phyloP scores from a whole-genome alignment of 2,888 invertebrate species.

The Xylophagus ater region DNA sequence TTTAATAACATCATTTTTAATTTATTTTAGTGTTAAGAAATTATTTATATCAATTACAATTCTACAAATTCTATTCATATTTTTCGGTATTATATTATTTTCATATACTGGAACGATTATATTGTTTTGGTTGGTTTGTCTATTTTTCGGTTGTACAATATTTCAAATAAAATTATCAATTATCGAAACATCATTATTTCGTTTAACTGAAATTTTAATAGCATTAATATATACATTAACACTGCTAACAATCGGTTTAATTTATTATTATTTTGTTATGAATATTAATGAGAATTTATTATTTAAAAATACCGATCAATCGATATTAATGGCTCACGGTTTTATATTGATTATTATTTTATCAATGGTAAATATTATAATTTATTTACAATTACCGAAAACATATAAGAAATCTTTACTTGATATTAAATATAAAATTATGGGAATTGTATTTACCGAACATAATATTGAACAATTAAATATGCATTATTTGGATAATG shows the following conservation, averaged over 20 bases:
- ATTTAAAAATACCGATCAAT: conserved; percentile 29
- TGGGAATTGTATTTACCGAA: conserved; percentile 33
- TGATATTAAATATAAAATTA: conserved; percentile 31
- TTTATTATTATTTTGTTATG: conserved; percentile 30
- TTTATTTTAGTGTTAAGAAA: conserved; percentile 28
- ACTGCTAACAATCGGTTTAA: conserved; percentile 25
- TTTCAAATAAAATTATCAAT: conserved; percentile 28
- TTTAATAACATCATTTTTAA: conserved; percentile 20
- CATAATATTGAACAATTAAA: conserved; percentile 35
- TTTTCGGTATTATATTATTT: conserved; percentile 29
- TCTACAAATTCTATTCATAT: conserved; percentile 22
- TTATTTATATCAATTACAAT: conserved; percentile 27
- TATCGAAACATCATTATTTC: conserved; percentile 29
- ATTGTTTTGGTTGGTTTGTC: conserved; percentile 29
- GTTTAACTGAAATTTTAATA: conserved; percentile 27
- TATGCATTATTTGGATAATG: conserved; percentile 31
- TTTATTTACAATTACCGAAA: conserved; percentile 31
- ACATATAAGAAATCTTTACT: conserved; percentile 28
- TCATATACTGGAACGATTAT: conserved; percentile 19
- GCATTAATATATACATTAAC: conserved; percentile 26
- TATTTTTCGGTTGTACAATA: conserved; percentile 28
- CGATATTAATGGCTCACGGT: conserved; percentile 31
- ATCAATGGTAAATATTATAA: conserved; percentile 28
- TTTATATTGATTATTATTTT: conserved; percentile 31
- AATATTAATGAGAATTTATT: conserved; percentile 28